Percentiles rank a stretch among this genome's conserved stretches.
phyloP scores from a whole-genome alignment of 2,888 invertebrate genomes.

The Yponomeuta sedellus region DNA sequence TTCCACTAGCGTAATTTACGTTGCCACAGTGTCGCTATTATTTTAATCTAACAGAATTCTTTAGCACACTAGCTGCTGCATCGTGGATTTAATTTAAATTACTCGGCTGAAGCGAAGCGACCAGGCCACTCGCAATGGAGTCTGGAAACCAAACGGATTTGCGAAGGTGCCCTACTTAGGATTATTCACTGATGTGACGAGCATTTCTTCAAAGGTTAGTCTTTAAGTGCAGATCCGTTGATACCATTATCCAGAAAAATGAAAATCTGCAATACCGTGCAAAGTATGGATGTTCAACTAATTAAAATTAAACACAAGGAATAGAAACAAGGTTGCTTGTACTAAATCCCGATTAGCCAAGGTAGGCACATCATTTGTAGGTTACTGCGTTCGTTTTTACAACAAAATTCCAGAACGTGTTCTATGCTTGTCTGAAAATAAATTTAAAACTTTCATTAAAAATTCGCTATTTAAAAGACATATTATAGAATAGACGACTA shows the following conservation, averaged over 20 bases:
- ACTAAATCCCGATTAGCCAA: too few species aligned
- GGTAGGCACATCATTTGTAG: too few species aligned
- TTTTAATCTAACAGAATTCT: constrained; percentile 2
- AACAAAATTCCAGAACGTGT: too few species aligned
- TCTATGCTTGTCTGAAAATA: too few species aligned
- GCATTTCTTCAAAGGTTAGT: neutral
- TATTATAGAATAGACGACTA: too few species aligned
- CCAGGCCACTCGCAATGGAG: neutral
- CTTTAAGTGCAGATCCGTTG: neutral
- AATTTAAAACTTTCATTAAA: too few species aligned
- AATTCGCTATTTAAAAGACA: too few species aligned
- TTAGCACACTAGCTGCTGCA: neutral
- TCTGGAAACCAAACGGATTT: neutral
- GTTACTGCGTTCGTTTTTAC: too few species aligned
- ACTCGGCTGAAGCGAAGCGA: neutral
- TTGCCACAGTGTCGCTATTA: neutral
- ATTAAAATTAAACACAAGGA: too few species aligned
- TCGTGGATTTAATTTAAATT: constrained; percentile 2
- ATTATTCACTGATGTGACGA: neutral
- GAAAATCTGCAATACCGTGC: too few species aligned
- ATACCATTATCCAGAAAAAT: neutral
- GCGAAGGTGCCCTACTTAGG: neutral
- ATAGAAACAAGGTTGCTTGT: too few species aligned
- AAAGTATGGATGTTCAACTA: too few species aligned
- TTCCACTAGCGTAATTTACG: neutral